phyloP scores from a whole-genome alignment of 2,113 vertebrate species.

The Corydoras maculifer region DNA sequence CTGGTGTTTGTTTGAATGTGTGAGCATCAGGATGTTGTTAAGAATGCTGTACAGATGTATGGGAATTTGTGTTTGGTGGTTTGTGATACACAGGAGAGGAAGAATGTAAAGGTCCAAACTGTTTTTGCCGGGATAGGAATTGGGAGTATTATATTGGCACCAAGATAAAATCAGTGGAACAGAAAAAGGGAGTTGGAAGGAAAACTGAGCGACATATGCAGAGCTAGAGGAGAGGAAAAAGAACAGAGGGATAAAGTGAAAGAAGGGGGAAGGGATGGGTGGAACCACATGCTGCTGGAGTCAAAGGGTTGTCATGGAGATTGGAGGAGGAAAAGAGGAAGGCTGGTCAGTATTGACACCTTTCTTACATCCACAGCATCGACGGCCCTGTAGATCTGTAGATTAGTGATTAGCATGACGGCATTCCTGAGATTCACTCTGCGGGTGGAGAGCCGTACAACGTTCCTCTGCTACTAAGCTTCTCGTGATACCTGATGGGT shows the following conservation, averaged over 20 bases:
- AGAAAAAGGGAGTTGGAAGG: conserved; percentile 33
- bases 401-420: conserved; percentile 6
- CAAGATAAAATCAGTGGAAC: conserved; percentile 20
- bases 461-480: not conserved
- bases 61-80: no score
- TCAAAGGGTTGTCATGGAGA: conserved; percentile 73
- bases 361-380: conserved; percentile 28
- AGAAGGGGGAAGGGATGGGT: conserved; percentile 58
- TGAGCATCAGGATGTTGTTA: no score
- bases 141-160: not conserved
- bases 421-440: conserved; percentile 23
- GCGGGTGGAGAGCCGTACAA: conserved; percentile 26
- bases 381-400: conserved; percentile 8
- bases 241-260: conserved; percentile 29
- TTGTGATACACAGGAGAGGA: no score
- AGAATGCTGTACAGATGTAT: no score
- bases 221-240: conserved; percentile 18
- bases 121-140: not conserved
- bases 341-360: conserved; percentile 53
- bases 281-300: conserved; percentile 57
- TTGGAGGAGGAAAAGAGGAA: conserved; percentile 53
- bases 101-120: conserved; percentile 23
- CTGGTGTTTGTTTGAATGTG: no score
- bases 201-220: conserved; percentile 27
- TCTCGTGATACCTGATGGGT: not conserved